These are phyloP conservation scores for Leucopsar rothschildi DNA, from an alignment of 2,113 vertebrate genomes.

Conservation along the genomic window DNA sequence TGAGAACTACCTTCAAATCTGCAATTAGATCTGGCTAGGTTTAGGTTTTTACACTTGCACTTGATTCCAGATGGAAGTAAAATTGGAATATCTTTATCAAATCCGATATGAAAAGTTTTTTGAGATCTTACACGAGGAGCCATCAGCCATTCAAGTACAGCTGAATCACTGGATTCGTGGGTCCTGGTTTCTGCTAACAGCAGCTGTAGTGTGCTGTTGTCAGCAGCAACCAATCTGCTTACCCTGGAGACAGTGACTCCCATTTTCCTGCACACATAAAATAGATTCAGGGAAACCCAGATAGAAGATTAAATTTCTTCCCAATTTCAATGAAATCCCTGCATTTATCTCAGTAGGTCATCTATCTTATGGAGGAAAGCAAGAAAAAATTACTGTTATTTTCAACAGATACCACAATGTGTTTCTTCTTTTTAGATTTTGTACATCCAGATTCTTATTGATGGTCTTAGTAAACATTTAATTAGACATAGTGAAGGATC, in stretches of 20 bases:
- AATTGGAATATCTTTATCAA: not conserved
- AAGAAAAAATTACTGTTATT: not conserved
- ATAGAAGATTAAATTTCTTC: not conserved
- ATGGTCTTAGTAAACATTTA: conserved; percentile 4
- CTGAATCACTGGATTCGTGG: not conserved
- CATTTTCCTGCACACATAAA: not conserved
- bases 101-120: not conserved
- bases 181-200: conserved; percentile 6
- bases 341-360: not conserved
- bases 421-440: not conserved
- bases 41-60: not conserved
- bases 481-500: not conserved
- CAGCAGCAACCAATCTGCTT: conserved; percentile 44
- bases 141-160: not conserved
- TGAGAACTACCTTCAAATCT: not conserved
- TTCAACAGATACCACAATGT: not conserved
- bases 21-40: not conserved
- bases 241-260: conserved; percentile 2
- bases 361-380: not conserved
- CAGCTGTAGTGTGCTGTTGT: conserved; percentile 38
- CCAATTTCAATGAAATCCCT: not conserved
- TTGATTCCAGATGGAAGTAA: not conserved
- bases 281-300: not conserved
- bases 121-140: not conserved
- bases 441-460: not conserved